Evolutionary conservation across 2,113 vertebrate species (phyloP).

Genomic region (Sigmodon hispidus): DNA sequence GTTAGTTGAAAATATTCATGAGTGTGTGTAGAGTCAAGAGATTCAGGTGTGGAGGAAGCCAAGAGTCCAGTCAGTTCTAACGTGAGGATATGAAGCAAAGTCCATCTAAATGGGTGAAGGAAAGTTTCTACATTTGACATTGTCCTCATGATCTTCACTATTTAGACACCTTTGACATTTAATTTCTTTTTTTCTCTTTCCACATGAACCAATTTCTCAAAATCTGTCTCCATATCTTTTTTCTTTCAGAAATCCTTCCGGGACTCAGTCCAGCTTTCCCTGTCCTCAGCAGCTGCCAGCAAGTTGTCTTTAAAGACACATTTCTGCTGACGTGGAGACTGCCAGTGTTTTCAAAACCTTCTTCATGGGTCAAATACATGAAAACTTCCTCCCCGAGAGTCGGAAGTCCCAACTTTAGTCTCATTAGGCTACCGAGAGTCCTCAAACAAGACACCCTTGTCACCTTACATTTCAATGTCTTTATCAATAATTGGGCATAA

Average conservation of each 20-base stretch:
- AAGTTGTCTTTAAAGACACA: neutral
- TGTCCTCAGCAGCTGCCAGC: neutral
- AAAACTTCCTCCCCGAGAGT: neutral
- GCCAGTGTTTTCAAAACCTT: neutral
- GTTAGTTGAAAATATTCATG: neutral
- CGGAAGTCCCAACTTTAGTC: neutral
- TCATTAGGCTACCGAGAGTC: neutral
- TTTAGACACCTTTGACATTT: neutral
- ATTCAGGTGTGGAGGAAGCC: neutral
- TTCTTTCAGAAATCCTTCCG: slow-evolving; percentile 32
- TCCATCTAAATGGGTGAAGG: neutral
- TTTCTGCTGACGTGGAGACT: neutral
- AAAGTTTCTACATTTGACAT: neutral
- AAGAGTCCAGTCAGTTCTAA: neutral
- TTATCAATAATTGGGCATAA: neutral
- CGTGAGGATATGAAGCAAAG: neutral
- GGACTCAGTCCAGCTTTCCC: neutral
- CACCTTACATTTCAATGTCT: neutral
- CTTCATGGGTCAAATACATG: neutral
- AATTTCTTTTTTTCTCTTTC: slow-evolving; percentile 30
- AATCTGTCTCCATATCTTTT: neutral
- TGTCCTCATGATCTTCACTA: neutral
- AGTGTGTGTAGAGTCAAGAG: neutral
- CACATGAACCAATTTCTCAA: neutral
- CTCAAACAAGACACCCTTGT: neutral